Evolutionary conservation across 1,140 invertebrate species (phyloP), one percentile per base, ranked within the genome.

Genomic region (Tetramorium alpestre): DNA sequence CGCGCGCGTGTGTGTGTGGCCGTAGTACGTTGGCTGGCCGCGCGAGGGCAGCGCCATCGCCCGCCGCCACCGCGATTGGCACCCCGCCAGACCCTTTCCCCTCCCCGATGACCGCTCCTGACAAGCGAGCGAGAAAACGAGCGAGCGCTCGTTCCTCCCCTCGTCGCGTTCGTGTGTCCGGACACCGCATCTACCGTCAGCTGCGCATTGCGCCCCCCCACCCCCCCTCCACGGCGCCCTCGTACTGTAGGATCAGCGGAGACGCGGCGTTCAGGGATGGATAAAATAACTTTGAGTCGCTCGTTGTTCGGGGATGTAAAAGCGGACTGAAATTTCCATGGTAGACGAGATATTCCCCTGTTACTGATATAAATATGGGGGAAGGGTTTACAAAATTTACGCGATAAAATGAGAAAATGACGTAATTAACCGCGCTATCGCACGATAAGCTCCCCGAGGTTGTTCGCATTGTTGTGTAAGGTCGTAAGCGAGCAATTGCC

Each of bases 1-100:
- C 6, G 51, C 25, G 51, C 41, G 13, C 73, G 75, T 87, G 82
- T 89, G 82, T 89, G 76, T 89, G 91, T 91, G 3, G 3, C 33
- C 47, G 62, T 93, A 93, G 93, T 94, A 78, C 89, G 88, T 87
- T 89, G 82, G 75, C 64, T 88, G 72, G 87, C 92, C 93, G 92
- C 89, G 89, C 88, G 93, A 91, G 92, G 93, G 93, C 93, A 93
- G 91, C 90, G 86, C 88, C 56, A 91, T 93, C 92, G 93, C 89
- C 84, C 64, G 76, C 82, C 65, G 78, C 76, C 87, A 89, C 81
- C 58, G 76, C 81, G 69, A 75, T 75, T 80, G 60, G 62, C 77
- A 54, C 77, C 77, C 64, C 77, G 62, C 77, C 77, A 69, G 47
- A 38, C 54, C 33, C 25, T 80, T 60, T 33, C 69, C 67, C 38